These are phyloP conservation scores for Cremastobaeus sp. DNA, from an alignment of 2,888 invertebrate species.

Conservation along the genomic window DNA sequence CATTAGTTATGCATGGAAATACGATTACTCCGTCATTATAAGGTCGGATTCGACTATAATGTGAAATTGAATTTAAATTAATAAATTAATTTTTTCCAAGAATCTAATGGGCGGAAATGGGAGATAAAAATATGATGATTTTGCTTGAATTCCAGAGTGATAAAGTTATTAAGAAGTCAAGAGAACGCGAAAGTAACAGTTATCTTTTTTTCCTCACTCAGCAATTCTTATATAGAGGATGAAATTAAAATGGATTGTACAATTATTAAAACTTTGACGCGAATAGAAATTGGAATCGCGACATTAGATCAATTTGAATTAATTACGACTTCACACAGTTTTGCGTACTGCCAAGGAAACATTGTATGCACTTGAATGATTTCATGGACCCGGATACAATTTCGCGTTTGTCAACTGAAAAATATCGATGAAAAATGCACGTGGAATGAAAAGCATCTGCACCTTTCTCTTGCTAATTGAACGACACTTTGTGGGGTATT, in stretches of 20 bases:
- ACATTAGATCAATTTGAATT: too few species aligned
- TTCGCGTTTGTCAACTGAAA: not conserved
- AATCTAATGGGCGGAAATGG: too few species aligned
- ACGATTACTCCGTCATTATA: too few species aligned
- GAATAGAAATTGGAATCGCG: not conserved
- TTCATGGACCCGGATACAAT: not conserved
- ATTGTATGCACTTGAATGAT: not conserved
- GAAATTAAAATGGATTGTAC: too few species aligned
- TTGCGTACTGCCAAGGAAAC: too few species aligned
- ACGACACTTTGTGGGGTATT: conserved; percentile 13
- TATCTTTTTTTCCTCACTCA: not conserved
- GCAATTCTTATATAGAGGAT: not conserved
- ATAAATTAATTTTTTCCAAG: too few species aligned
- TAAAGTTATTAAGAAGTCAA: not conserved
- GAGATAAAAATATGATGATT: not conserved
- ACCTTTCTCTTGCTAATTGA: conserved; percentile 36
- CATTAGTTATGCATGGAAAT: too few species aligned
- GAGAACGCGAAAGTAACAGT: not conserved
- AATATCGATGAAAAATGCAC: conserved; percentile 4
- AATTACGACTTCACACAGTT: too few species aligned
- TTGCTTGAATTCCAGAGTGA: not conserved
- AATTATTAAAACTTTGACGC: too few species aligned
- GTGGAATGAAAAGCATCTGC: conserved; percentile 41
- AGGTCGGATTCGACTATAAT: too few species aligned
- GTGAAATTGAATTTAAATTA: too few species aligned